These are phyloP conservation scores for Etheostoma spectabile DNA, from an alignment of 2,113 vertebrate genomes.

Conservation along the genomic window DNA sequence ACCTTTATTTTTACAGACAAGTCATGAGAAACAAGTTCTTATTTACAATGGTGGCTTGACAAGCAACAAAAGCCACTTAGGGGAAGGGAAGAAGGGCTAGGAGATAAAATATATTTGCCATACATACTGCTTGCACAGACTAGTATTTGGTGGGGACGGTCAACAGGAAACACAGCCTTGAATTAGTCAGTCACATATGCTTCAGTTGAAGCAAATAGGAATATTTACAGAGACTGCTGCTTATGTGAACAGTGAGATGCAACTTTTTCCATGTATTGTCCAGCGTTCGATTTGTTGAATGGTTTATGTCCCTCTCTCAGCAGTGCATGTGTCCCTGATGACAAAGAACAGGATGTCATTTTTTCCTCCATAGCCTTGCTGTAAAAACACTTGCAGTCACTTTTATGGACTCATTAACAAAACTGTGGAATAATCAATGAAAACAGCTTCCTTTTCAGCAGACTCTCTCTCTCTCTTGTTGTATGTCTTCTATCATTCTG, in stretches of 20 bases:
- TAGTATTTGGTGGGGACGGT: no score
- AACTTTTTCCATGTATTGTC: not conserved
- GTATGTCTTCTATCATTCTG: conserved; percentile 58
- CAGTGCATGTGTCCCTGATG: conserved; percentile 32
- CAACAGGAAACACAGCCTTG: not conserved
- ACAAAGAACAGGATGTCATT: conserved; percentile 46
- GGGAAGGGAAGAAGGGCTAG: no score
- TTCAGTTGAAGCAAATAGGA: not conserved
- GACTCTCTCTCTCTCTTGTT: conserved; percentile 12
- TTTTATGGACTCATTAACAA: conserved; percentile 79
- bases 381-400: conserved; percentile 64
- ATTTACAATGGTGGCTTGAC: no score
- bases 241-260: not conserved
- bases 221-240: no score
- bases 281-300: conserved; percentile 5
- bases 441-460: conserved; percentile 43
- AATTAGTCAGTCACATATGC: not conserved
- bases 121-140: no score
- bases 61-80: no score
- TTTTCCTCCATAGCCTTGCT: conserved; percentile 34
- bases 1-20: no score
- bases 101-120: no score
- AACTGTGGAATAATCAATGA: conserved; percentile 73
- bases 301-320: conserved; percentile 22
- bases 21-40: no score